phyloP scores from a whole-genome alignment of 2,797 vertebrate genomes.

The Acestrorhynchus altus region DNA sequence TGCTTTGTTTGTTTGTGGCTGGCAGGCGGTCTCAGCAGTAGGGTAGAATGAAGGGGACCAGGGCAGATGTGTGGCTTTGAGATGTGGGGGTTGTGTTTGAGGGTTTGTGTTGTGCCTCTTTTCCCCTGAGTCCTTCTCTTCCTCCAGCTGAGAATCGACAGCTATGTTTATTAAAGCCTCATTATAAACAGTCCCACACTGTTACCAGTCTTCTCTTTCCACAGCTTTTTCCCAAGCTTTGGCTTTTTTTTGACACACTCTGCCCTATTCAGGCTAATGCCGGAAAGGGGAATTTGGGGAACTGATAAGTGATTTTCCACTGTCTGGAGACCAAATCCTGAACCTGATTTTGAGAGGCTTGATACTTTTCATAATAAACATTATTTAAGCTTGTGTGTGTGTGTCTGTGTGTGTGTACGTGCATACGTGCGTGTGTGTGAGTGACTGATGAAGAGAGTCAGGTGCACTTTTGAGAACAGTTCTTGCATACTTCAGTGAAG shows the following conservation, averaged over 20 bases:
- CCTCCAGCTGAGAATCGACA: slow-evolving; percentile 17
- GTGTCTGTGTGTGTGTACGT: neutral
- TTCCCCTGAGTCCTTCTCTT: slow-evolving; percentile 9
- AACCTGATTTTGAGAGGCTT: neutral
- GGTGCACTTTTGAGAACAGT: neutral
- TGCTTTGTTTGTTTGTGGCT: neutral
- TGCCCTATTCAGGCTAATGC: neutral
- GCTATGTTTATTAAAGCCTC: slow-evolving; percentile 49
- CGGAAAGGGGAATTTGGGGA: neutral
- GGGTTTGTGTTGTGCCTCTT: neutral
- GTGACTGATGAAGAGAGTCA: neutral
- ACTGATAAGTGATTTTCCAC: neutral
- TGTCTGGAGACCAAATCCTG: neutral
- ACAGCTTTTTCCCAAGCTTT: slow-evolving; percentile 37
- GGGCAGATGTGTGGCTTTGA: neutral
- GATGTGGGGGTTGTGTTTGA: neutral
- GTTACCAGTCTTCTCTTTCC: slow-evolving; percentile 11
- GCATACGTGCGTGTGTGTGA: no score
- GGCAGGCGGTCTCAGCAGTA: neutral
- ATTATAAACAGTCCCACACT: slow-evolving; percentile 45
- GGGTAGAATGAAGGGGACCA: neutral
- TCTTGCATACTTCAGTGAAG: neutral
- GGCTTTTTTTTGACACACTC: neutral
- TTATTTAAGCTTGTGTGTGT: neutral
- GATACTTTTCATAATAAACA: neutral